Base-by-base conservation (phyloP, 1,140 invertebrate genomes). In the Lineus longissimus region DNA sequence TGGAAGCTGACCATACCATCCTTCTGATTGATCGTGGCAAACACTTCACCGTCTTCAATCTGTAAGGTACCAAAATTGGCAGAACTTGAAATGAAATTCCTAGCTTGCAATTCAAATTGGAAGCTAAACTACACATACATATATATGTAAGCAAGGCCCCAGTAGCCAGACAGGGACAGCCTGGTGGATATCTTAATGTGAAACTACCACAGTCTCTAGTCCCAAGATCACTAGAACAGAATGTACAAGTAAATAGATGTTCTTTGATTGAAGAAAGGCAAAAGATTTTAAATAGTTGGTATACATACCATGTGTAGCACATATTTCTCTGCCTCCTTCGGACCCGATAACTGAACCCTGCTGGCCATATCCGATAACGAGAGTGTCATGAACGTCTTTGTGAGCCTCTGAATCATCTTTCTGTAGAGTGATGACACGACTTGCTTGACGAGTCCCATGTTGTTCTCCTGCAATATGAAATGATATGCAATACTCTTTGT, bases 1-100 rank as follows among this genome's bases (percentile, higher is more conserved):
- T 93, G 88, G 78, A 98, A 98, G 27, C 94, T 85, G 17, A 98
- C 95, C 95, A 97, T 98, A 13, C 95, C 95, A 84, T 97, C 95
- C 81, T 94, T 95, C 82, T 97, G 93, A 84, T 97, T 97, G 59
- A 98, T 97, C 66, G 91, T 92, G 0, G 95, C 95, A 86, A 91
- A 97, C 69, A 98, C 97, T 85, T 97, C 93, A 58, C 92, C 91
- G 82, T 96, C 93, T 84, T 97, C 93, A 72, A 98, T 98, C 94
- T 97, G 73, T 55, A 81, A 79, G 62, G n/a, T n/a, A n/a, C n/a
- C n/a, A n/a, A n/a, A 59, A 27, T 54, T 45, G 15, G 1, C 7
- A 56, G 17, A 61, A n/a, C 40, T n/a, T n/a, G 22, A 15, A 17
- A 55, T 55, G n/a, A 43, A 59, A 63, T 43, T n/a, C n/a, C n/a